These are phyloP conservation scores for Mareca strepera DNA, from an alignment of 2,797 vertebrate genomes.

Conservation along the genomic window DNA sequence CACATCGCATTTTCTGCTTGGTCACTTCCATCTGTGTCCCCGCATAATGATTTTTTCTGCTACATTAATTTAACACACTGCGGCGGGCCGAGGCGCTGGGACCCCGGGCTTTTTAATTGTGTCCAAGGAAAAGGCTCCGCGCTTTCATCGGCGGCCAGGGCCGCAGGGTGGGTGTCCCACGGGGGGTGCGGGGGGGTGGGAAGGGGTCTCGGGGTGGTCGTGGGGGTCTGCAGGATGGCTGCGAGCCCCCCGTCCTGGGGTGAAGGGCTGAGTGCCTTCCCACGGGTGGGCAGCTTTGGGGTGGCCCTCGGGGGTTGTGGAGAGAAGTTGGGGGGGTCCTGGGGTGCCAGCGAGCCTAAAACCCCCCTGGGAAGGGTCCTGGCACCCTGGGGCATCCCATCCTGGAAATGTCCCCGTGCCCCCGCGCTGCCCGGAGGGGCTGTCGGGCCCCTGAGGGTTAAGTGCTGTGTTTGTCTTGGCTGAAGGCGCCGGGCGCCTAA, in stretches of 20 bases:
- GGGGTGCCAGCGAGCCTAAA: not conserved
- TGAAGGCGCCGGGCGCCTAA: conserved; percentile 57
- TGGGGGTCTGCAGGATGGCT: not conserved
- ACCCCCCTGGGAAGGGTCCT: not conserved
- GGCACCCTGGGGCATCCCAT: not conserved
- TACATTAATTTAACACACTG: conserved; percentile 87
- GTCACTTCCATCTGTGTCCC: conserved; percentile 86
- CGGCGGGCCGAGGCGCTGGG: conserved; percentile 79
- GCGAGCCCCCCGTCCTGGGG: fast-evolving
- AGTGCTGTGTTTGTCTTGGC: conserved; percentile 67
- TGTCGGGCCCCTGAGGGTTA: conserved; percentile 61
- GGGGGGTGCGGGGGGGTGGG: not conserved
- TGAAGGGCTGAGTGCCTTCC: no score
- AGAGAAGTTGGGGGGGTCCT: not conserved
- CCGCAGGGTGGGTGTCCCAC: conserved; percentile 8
- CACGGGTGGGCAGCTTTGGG: not conserved
- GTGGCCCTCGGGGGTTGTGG: fast-evolving
- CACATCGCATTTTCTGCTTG: conserved; percentile 82
- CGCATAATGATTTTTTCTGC: conserved; percentile 89
- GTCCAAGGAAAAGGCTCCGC: conserved; percentile 69
- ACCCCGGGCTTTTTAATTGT: conserved; percentile 83
- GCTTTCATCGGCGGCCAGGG: conserved; percentile 34
- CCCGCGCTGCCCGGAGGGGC: not conserved
- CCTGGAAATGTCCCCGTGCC: fast-evolving
- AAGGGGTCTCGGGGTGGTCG: not conserved